Evolutionary conservation across 2,797 vertebrate species (phyloP).

Genomic region (Avahi laniger): DNA sequence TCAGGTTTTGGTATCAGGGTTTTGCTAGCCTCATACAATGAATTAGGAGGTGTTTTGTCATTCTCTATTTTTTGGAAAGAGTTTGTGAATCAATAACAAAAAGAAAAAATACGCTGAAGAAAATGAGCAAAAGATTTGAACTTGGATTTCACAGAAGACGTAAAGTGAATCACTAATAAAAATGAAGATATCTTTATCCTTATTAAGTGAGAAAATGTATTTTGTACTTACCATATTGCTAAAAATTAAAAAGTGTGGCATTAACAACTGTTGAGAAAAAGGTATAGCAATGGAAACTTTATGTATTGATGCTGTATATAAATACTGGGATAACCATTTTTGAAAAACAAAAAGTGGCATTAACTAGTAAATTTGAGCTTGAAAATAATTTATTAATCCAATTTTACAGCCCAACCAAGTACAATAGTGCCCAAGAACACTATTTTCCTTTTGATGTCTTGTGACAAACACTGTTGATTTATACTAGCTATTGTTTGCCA

Average conservation of each 20-base stretch:
- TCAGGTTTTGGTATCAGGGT: not conserved
- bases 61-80: not conserved
- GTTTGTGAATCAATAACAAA: not conserved
- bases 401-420: not conserved
- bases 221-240: not conserved
- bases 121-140: not conserved
- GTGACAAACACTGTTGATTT: not conserved
- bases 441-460: not conserved
- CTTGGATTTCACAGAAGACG: not conserved
- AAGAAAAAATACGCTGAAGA: not conserved
- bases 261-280: not conserved
- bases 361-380: not conserved
- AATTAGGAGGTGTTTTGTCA: not conserved
- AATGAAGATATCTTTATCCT: not conserved
- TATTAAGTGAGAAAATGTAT: not conserved
- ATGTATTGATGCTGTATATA: not conserved
- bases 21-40: not conserved
- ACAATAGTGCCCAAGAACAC: not conserved
- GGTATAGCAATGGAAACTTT: no score
- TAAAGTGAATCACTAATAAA: not conserved
- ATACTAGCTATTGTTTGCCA: not conserved
- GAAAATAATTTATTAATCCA: not conserved
- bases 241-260: not conserved
- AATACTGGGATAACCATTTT: not conserved
- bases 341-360: not conserved